Evolutionary conservation across 2,888 invertebrate species (phyloP).

Genomic region (Lampropteryx suffumata): DNA sequence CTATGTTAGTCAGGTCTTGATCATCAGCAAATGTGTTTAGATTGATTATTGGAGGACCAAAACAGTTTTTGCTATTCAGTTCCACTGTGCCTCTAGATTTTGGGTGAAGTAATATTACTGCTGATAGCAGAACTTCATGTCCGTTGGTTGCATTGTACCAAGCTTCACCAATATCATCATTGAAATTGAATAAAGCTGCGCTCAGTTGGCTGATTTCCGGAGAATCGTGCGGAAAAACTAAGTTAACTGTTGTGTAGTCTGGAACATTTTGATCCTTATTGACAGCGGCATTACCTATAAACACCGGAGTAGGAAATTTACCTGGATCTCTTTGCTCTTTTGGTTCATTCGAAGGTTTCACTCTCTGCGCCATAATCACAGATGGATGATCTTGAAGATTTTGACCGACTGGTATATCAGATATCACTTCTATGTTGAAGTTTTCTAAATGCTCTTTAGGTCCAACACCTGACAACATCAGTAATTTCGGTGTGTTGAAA

Average conservation of each 20-base stretch:
- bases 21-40: background rate
- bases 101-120: background rate
- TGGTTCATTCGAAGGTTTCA: background rate
- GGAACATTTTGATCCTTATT: background rate
- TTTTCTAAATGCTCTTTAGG: background rate
- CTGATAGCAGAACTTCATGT: background rate
- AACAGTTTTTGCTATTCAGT: background rate
- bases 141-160: background rate
- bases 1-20: background rate
- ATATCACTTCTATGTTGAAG: background rate
- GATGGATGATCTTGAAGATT: background rate
- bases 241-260: background rate
- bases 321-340: background rate
- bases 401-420: background rate
- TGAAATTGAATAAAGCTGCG: background rate
- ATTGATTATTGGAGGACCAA: background rate
- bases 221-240: background rate
- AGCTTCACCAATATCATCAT: background rate
- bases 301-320: background rate
- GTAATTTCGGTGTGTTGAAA: background rate
- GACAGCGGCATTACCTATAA: background rate
- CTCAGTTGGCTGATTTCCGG: background rate
- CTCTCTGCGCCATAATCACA: background rate
- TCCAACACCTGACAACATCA: background rate
- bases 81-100: background rate